These are phyloP conservation scores for Megalonaias nervosa DNA, from an alignment of 1,140 invertebrate genomes.

Conservation along the genomic window DNA sequence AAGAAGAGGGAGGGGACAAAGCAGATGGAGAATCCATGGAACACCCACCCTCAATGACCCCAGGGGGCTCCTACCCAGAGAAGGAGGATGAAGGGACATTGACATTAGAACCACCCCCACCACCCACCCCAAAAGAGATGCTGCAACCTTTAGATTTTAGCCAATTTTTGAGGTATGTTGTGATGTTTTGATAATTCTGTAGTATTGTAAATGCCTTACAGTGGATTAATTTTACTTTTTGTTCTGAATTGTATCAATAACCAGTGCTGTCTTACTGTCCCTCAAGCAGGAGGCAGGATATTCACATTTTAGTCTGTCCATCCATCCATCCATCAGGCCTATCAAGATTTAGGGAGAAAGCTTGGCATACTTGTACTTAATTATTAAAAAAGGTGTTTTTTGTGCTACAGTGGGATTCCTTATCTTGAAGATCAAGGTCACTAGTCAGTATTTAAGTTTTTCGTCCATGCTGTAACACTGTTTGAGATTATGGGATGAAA, in stretches of 20 bases:
- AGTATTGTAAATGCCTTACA: not conserved
- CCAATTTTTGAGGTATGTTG: constrained; percentile 64
- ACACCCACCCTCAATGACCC: constrained; percentile 45
- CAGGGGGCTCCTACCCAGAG: constrained; percentile 45
- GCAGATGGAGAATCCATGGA: constrained; percentile 31
- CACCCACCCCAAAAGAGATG: constrained; percentile 61
- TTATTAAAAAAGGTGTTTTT: too few relatives aligned
- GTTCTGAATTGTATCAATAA: not conserved
- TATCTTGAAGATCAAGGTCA: too few relatives aligned
- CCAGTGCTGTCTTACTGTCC: not conserved
- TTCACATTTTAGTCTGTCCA: not conserved
- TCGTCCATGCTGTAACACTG: too few relatives aligned
- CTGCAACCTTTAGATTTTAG: constrained; percentile 65
- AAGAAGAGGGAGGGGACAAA: constrained; percentile 42
- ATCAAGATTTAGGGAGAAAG: not conserved
- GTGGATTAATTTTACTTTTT: not conserved
- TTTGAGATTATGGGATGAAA: too few relatives aligned
- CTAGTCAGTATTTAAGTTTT: too few relatives aligned
- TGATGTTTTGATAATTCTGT: not conserved
- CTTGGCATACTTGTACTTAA: too few relatives aligned
- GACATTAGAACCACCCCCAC: constrained; percentile 61
- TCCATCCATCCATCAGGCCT: not conserved
- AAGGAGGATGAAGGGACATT: constrained; percentile 56
- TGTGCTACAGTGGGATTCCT: too few relatives aligned
- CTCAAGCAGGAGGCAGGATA: not conserved